Evolutionary conservation across 2,797 vertebrate species (phyloP).

Genomic region (Calcarius lapponicus): DNA sequence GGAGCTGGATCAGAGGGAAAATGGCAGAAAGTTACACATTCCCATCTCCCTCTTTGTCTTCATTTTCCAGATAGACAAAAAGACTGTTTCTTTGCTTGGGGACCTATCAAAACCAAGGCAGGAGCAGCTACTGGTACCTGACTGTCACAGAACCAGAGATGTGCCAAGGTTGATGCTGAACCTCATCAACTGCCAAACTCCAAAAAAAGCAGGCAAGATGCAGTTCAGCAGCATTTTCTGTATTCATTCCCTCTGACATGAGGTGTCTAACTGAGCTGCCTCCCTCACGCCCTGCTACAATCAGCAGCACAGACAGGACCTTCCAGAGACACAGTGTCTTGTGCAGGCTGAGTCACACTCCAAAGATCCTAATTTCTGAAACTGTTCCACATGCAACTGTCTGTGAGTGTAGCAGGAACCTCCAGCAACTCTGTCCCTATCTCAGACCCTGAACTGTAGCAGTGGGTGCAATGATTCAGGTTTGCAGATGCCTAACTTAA

Average conservation of each 20-base stretch:
- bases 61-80: background rate
- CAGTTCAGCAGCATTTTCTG: background rate
- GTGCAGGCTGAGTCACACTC: background rate
- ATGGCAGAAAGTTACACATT: background rate
- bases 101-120: background rate
- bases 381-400: background rate
- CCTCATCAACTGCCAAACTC: background rate
- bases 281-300: background rate
- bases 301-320: background rate
- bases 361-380: background rate
- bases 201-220: background rate
- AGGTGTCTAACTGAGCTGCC: background rate
- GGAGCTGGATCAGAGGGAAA: background rate
- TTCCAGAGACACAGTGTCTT: background rate
- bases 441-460: background rate
- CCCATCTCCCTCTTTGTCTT: background rate
- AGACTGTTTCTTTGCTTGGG: background rate
- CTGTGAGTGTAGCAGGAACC: background rate
- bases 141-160: background rate
- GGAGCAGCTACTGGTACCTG: background rate
- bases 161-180: accelerated
- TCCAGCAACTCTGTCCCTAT: background rate
- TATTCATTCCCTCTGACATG: background rate
- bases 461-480: background rate
- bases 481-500: background rate